A percentile compares a stretch with the other conserved stretches of the same genome.
phyloP scores from a whole-genome alignment of 2,888 invertebrate species.

The Allacma fusca region DNA sequence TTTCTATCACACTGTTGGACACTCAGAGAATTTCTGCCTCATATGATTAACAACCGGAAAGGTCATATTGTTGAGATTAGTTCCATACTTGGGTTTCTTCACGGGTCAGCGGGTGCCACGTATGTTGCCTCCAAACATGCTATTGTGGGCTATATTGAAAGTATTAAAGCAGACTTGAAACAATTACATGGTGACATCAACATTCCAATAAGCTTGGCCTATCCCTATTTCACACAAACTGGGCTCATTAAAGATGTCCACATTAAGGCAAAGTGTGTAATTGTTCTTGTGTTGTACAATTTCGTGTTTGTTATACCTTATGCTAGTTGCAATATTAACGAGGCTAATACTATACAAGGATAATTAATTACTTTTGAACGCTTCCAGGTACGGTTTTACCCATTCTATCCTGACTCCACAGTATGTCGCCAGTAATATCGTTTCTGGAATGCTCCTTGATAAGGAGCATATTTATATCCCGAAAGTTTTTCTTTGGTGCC shows the following conservation, averaged over 20 bases:
- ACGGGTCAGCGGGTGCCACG: constrained; percentile 24
- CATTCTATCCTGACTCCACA: neutral
- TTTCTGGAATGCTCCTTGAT: neutral
- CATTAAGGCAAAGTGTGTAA: neutral
- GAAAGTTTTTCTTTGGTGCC: too few species aligned
- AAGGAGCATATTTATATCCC: neutral
- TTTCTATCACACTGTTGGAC: constrained; percentile 19
- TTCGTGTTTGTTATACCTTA: too few species aligned
- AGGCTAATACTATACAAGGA: too few species aligned
- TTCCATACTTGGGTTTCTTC: constrained; percentile 4
- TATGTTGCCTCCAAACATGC: constrained; percentile 50
- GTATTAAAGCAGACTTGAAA: constrained; percentile 19
- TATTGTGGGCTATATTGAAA: constrained; percentile 10
- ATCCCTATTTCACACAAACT: constrained; percentile 25
- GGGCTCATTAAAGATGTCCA: neutral
- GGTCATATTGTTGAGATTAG: constrained; percentile 27
- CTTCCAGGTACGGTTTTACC: neutral
- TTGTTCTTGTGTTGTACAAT: too few species aligned
- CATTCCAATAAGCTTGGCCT: constrained; percentile 1
- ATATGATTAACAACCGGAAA: neutral
- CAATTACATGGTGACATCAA: neutral
- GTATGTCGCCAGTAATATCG: neutral
- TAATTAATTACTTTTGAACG: too few species aligned
- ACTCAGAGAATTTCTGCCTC: constrained; percentile 8
- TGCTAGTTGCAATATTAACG: too few species aligned